Percentiles rank a stretch among this genome's conserved stretches.
These are phyloP conservation scores for Tenthredo mesomela DNA, from an alignment of 2,888 invertebrate species.

Conservation along the genomic window DNA sequence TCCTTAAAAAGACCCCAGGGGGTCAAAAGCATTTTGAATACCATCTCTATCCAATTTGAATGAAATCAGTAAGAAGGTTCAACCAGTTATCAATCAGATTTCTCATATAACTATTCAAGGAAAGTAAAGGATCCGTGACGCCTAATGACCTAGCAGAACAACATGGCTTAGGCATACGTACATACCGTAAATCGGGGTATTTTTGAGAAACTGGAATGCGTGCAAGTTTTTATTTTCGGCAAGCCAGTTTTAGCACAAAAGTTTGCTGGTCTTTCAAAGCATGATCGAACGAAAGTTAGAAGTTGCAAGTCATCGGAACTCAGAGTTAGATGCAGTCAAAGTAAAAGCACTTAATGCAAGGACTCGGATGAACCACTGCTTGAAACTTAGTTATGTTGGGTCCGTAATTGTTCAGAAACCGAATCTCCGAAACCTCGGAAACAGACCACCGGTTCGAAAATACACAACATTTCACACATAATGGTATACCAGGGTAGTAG, in stretches of 20 bases:
- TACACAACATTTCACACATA: neutral
- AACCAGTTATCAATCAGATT: neutral
- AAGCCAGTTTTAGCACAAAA: too few species aligned
- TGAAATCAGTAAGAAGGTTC: neutral
- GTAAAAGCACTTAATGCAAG: neutral
- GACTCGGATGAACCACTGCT: neutral
- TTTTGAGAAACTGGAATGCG: neutral
- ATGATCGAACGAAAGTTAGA: neutral
- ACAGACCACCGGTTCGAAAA: neutral
- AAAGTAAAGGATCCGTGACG: neutral
- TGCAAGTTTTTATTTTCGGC: too few species aligned
- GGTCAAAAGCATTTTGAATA: neutral
- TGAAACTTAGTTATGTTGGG: neutral
- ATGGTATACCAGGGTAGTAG: neutral
- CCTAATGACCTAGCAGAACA: neutral
- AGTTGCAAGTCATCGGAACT: neutral
- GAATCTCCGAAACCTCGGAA: neutral
- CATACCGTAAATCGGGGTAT: neutral
- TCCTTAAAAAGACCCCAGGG: neutral
- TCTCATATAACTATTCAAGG: neutral
- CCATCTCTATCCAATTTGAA: constrained; percentile 1
- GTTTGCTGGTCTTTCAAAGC: neutral
- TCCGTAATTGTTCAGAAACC: neutral
- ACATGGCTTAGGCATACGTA: neutral
- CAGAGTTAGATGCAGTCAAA: neutral